Evolutionary conservation across 2,797 vertebrate genomes (phyloP).

Genomic region (Sitta carolinensis): DNA sequence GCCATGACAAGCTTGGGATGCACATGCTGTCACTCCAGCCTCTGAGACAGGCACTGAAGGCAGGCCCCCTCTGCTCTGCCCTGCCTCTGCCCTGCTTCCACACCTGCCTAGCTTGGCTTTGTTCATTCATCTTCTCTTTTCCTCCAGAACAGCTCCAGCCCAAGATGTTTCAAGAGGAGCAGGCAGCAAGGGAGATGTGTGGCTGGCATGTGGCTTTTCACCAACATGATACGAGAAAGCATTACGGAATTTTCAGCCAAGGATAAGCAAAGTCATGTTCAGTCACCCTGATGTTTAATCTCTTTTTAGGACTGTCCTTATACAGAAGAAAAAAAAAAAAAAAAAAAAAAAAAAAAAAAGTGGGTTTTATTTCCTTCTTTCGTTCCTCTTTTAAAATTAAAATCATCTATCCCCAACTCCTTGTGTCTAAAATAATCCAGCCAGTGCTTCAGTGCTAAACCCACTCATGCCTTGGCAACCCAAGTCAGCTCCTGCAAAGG

Average conservation of each 20-base stretch:
- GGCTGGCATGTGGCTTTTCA: not conserved
- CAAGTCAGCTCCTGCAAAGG: not conserved
- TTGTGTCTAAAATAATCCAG: not conserved
- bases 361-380: not conserved
- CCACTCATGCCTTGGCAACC: not conserved
- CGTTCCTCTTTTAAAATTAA: not conserved
- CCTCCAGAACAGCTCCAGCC: not conserved
- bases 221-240: fast-evolving
- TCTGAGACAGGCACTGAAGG: not conserved
- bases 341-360: too few relatives aligned
- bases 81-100: not conserved
- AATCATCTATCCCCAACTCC: not conserved
- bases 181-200: not conserved
- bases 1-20: not conserved
- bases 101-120: not conserved
- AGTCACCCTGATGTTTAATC: not conserved
- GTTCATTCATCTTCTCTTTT: not conserved
- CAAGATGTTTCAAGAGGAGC: not conserved
- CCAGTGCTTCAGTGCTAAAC: not conserved
- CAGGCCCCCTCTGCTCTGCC: not conserved
- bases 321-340: not conserved
- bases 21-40: not conserved
- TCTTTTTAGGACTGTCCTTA: not conserved
- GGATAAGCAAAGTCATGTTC: not conserved
- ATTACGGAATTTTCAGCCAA: not conserved